Percentiles rank a stretch among this genome's conserved stretches.
Conservation (phyloP, 1,140 invertebrate species). For the Eueides isabella region DNA sequence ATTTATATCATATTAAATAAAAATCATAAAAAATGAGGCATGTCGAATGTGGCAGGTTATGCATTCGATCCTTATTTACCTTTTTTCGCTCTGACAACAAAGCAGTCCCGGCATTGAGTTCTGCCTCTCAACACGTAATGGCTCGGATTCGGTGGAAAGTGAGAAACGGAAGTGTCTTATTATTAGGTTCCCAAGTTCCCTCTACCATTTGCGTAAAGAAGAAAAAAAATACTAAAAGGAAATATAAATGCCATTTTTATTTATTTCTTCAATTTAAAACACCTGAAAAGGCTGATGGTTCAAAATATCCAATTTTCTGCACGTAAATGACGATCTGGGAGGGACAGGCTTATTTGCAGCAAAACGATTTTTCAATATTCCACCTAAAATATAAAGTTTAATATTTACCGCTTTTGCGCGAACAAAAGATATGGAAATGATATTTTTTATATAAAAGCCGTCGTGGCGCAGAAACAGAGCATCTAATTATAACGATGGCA, state of each 20-base stretch:
- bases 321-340: conserved; percentile 24
- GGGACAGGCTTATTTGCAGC: conserved; percentile 29
- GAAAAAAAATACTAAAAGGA: no score
- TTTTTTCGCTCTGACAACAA: no score
- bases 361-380: conserved; percentile 25
- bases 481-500: neutral
- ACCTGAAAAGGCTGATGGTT: conserved; percentile 13
- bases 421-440: conserved; percentile 20
- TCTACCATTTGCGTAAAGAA: no score
- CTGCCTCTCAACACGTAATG: no score
- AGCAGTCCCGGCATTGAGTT: no score
- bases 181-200: no score
- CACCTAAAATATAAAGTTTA: conserved; percentile 20
- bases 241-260: neutral
- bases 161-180: no score
- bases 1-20: no score
- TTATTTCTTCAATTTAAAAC: conserved; percentile 7
- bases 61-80: no score
- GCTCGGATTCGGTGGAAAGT: no score
- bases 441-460: neutral
- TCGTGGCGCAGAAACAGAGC: neutral
- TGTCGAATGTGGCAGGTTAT: no score
- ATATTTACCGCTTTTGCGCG: conserved; percentile 19
- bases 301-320: conserved; percentile 30
- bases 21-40: no score